These are phyloP conservation scores for Cremastobaeus sp. DNA, from an alignment of 2,888 invertebrate genomes.

Conservation along the genomic window DNA sequence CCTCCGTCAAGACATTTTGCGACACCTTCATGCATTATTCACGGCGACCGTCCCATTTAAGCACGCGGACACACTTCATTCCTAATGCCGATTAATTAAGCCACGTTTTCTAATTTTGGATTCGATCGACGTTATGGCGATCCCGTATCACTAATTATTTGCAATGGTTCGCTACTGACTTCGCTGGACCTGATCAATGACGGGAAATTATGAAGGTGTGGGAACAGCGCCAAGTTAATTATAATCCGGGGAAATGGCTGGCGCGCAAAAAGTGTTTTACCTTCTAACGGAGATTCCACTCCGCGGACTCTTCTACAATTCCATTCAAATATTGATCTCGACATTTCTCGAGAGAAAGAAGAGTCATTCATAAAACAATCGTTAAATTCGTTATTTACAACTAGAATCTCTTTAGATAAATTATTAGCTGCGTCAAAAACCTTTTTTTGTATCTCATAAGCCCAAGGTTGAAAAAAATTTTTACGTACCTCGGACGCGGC, in stretches of 20 bases:
- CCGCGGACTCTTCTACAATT: no score
- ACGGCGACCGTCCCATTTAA: constrained; percentile 34
- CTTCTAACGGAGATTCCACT: neutral
- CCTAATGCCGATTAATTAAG: constrained; percentile 50
- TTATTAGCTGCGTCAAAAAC: no score
- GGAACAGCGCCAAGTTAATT: constrained; percentile 31
- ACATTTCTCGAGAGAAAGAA: no score
- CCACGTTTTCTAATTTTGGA: constrained; percentile 51
- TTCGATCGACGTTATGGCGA: constrained; percentile 16
- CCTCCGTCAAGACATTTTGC: constrained; percentile 44
- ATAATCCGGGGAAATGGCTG: constrained; percentile 3
- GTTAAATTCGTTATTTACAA: no score
- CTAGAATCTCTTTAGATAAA: no score
- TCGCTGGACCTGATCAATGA: constrained; percentile 9
- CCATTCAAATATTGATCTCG: no score
- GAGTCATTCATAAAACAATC: no score
- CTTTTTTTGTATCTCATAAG: no score
- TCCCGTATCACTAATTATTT: constrained; percentile 31
- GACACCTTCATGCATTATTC: constrained; percentile 58
- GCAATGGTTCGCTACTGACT: neutral
- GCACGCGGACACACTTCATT: constrained; percentile 37
- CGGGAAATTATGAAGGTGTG: constrained; percentile 36
- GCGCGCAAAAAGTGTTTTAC: neutral
- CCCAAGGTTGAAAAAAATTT: no score
- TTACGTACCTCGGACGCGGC: no score